Conservation (phyloP, 2,797 vertebrate species). For the Leucoraja ocellata region DNA sequence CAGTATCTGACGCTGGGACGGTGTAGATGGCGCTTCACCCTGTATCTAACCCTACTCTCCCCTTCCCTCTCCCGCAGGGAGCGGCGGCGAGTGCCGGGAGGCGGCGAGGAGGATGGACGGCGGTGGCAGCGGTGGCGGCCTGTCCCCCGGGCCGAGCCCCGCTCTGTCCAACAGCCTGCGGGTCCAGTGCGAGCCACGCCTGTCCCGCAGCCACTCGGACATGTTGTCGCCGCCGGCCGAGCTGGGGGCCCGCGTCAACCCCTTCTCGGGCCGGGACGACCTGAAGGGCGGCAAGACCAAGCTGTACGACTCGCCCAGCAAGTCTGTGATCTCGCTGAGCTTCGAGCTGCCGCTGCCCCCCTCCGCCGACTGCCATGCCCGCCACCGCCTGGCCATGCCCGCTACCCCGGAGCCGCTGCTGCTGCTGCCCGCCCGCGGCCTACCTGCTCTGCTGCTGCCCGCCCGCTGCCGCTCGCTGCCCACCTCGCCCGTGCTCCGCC, state of each 20-base stretch:
- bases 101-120: not conserved
- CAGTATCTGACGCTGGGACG: not conserved
- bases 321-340: slow-evolving; percentile 77
- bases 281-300: slow-evolving; percentile 92
- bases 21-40: not conserved
- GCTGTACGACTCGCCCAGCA: slow-evolving; percentile 86
- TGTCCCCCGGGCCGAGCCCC: slow-evolving; percentile 6
- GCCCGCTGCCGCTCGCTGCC: slow-evolving; percentile 80
- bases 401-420: slow-evolving; percentile 49
- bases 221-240: slow-evolving; percentile 56
- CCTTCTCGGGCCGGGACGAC: slow-evolving; percentile 87
- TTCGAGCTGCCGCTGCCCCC: slow-evolving; percentile 64
- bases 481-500: slow-evolving; percentile 67
- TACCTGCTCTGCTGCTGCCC: slow-evolving; percentile 42
- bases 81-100: not conserved
- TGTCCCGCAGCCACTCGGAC: slow-evolving; percentile 79
- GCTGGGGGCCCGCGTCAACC: slow-evolving; percentile 71
- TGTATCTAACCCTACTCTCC: not conserved
- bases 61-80: not conserved
- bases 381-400: slow-evolving; percentile 45
- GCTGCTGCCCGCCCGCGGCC: slow-evolving; percentile 51
- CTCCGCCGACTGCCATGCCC: slow-evolving; percentile 50
- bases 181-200: slow-evolving; percentile 58
- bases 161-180: slow-evolving; percentile 19
- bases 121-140: not conserved